These are phyloP conservation scores for Plusia festucae DNA, from an alignment of 2,888 invertebrate genomes.

Conservation along the genomic window DNA sequence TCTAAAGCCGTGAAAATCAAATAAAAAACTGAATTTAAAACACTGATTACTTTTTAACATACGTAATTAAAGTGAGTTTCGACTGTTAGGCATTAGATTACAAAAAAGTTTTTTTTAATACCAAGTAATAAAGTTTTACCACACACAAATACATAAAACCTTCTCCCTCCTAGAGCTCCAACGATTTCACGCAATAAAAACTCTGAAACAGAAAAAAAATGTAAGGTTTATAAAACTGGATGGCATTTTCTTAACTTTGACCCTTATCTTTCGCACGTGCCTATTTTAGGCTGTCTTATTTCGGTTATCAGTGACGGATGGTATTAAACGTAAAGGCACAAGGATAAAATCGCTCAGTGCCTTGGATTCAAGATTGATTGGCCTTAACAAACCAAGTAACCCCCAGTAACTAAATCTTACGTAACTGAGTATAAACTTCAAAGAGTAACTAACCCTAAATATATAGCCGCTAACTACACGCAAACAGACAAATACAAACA, in stretches of 20 bases:
- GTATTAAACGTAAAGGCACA: neutral
- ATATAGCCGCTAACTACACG: conserved; percentile 28
- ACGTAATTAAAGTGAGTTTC: no score
- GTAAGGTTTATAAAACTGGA: neutral
- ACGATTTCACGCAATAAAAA: no score
- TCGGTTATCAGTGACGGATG: conserved; percentile 4
- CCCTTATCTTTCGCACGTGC: neutral
- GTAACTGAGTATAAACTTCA: neutral
- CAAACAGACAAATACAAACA: conserved; percentile 43
- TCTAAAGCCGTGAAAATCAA: no score
- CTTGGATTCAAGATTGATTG: conserved; percentile 1
- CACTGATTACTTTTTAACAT: no score
- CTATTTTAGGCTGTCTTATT: conserved; percentile 3
- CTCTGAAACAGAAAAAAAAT: no score
- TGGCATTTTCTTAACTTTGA: neutral
- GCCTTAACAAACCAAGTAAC: neutral
- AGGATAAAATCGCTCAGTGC: neutral
- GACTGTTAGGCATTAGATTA: no score
- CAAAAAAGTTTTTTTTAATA: no score
- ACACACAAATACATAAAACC: no score
- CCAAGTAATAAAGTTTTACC: no score
- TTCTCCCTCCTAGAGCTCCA: no score
- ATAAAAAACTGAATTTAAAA: no score
- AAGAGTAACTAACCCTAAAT: conserved; percentile 23
- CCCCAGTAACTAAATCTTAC: neutral